Evolutionary conservation across 2,888 invertebrate species (phyloP).

Genomic region (Osmoderma eremita): DNA sequence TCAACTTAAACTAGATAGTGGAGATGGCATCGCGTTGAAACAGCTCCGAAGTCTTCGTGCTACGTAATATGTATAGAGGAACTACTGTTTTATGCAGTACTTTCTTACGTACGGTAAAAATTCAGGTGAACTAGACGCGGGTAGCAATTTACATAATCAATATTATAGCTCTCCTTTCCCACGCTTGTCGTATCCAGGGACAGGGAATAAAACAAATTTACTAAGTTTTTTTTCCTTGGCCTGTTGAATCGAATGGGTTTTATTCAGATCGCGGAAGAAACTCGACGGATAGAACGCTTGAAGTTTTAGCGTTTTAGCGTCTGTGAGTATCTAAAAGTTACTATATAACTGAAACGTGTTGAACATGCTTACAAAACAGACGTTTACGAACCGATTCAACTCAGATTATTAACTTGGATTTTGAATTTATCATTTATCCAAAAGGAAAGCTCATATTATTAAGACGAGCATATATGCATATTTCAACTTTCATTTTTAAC

Average conservation of each 20-base stretch:
- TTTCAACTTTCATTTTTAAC: too few species aligned
- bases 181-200: not conserved
- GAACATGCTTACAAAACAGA: too few species aligned
- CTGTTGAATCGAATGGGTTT: slow-evolving; percentile 17
- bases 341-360: too few species aligned
- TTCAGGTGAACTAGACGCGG: slow-evolving; percentile 26
- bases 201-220: not conserved
- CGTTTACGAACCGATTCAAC: too few species aligned
- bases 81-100: slow-evolving; percentile 26
- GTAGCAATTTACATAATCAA: slow-evolving; percentile 20
- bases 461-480: too few species aligned
- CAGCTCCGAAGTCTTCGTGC: slow-evolving; percentile 1
- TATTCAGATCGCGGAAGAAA: not conserved
- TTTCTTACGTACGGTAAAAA: slow-evolving; percentile 18
- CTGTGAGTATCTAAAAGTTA: too few species aligned
- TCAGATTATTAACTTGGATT: too few species aligned
- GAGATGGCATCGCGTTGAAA: slow-evolving; percentile 12
- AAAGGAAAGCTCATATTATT: too few species aligned
- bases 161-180: not conserved
- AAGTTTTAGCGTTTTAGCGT: too few species aligned
- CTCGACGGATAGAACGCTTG: too few species aligned
- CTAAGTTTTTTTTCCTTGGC: slow-evolving; percentile 9
- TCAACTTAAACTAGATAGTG: slow-evolving; percentile 30
- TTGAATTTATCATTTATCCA: too few species aligned
- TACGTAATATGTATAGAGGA: not conserved